Evolutionary conservation across 2,113 vertebrate species (phyloP), one percentile per base, ranked within the genome.

Genomic region (Hippocampus abdominalis): DNA sequence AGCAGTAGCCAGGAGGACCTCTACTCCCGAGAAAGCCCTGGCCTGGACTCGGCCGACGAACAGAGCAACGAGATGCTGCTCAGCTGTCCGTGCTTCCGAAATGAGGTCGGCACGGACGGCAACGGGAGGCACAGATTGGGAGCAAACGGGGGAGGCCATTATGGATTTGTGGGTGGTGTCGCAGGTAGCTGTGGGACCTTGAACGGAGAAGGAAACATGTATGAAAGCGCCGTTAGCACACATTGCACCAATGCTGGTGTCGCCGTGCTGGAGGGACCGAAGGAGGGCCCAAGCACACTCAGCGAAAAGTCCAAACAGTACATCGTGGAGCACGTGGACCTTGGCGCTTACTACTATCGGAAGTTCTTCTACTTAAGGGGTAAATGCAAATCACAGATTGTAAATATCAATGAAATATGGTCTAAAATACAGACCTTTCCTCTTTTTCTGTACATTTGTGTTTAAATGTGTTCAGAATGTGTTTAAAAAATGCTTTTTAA

Each of bases 201-300:
- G 92, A 75, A 70, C 16, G 92, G 83, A 87, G 95, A 70, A 84
- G 92, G 86, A 86, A 94, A 92, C 91, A 87, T 94, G 39, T 96
- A 95, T 67, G 96, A 98, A 88, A 94, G 94, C 0, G 92, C 95
- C 69, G 88, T 95, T 72, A 96, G 92, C 84, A 92, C 94, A 64
- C 95, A 98, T 82, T 96, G 95, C 90, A 96, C 95, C 9, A 98
- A 98, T 54, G 96, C 95, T 0, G 96, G 96, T 51, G 94, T 98
- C 70, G 94, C 96, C 1, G 95, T 98, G 53, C 90, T 98, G 4
- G 96, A 98, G 89, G 93, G 94, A 73, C 94, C 95, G 66, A 97
- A 95, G 89, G 96, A 98, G 59, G 94, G 90, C 81, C 86, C 94
- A 46, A 89, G 93, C 71, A 85, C 94, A 25, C 93, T 96, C 77